phyloP scores from a whole-genome alignment of 2,797 vertebrate genomes.

The Odontamblyopus lacepedii region DNA sequence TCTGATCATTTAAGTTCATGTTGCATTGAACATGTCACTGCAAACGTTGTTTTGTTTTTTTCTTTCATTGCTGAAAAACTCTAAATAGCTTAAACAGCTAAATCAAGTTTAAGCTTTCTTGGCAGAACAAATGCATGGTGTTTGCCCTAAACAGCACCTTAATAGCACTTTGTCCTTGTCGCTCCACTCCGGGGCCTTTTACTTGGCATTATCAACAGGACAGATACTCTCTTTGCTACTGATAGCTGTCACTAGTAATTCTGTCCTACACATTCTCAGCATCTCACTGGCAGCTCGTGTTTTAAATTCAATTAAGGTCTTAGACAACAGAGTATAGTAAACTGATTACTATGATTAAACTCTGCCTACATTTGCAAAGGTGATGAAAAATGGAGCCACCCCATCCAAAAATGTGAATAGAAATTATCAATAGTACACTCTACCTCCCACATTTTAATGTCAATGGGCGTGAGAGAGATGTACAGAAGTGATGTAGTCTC shows the following conservation, averaged over 20 bases:
- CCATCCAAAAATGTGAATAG: conserved; percentile 15
- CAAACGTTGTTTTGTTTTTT: too few relatives aligned
- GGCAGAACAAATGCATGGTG: conserved; percentile 26
- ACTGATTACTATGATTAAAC: conserved; percentile 63
- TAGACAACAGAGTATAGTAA: conserved; percentile 63
- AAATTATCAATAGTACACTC: conserved; percentile 76
- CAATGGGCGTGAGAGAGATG: conserved; percentile 62
- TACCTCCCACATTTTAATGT: conserved; percentile 78
- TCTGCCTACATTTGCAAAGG: conserved; percentile 46
- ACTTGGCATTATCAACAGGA: conserved; percentile 51
- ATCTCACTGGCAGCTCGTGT: conserved; percentile 48
- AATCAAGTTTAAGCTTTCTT: conserved; percentile 22
- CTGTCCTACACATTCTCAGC: conserved; percentile 51
- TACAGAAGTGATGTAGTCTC: conserved; percentile 73
- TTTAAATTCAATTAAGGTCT: conserved; percentile 76
- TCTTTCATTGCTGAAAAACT: background rate
- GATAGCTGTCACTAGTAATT: conserved; percentile 73
- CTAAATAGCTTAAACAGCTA: background rate
- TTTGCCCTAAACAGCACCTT: conserved; percentile 38
- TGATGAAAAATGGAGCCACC: conserved; percentile 58
- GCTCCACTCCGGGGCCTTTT: conserved; percentile 33
- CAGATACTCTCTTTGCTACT: conserved; percentile 47
- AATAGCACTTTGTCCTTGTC: conserved; percentile 47
- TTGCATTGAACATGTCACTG: too few relatives aligned
- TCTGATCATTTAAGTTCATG: too few relatives aligned